phyloP scores from a whole-genome alignment of 1,140 invertebrate genomes.

The Oryctes rhinoceros region DNA sequence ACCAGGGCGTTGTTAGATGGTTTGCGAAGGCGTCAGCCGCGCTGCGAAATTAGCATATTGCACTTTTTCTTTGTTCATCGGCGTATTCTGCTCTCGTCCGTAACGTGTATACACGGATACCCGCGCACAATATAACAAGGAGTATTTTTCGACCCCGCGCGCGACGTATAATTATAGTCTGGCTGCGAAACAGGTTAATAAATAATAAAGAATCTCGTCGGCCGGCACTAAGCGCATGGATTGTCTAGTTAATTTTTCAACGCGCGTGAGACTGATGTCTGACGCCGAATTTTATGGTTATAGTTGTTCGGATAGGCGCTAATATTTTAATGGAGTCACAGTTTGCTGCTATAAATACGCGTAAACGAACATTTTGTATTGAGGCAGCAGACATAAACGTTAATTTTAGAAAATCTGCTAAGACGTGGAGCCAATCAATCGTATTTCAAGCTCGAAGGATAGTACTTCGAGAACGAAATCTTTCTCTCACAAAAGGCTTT shows the following conservation, averaged over 20 bases:
- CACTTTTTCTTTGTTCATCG: constrained; percentile 18
- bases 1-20: constrained; percentile 26
- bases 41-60: constrained; percentile 36
- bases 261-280: background rate
- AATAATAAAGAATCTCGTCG: background rate
- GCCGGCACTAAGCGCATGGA: background rate
- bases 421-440: too few species aligned
- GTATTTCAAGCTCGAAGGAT: too few species aligned
- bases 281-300: background rate
- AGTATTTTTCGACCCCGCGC: background rate
- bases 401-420: too few species aligned
- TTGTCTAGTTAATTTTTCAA: constrained; percentile 19
- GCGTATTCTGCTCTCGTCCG: constrained; percentile 16
- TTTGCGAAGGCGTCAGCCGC: constrained; percentile 34
- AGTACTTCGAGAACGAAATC: too few species aligned
- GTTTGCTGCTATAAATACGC: too few species aligned
- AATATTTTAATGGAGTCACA: background rate
- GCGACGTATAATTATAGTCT: constrained; percentile 6
- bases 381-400: too few species aligned
- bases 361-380: too few species aligned
- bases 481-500: too few species aligned
- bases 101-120: background rate
- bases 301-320: background rate
- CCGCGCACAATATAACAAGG: background rate
- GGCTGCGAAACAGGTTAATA: constrained; percentile 16